Evolutionary conservation across 2,888 invertebrate genomes (phyloP).

Genomic region (Tanytarsus gracilentus): DNA sequence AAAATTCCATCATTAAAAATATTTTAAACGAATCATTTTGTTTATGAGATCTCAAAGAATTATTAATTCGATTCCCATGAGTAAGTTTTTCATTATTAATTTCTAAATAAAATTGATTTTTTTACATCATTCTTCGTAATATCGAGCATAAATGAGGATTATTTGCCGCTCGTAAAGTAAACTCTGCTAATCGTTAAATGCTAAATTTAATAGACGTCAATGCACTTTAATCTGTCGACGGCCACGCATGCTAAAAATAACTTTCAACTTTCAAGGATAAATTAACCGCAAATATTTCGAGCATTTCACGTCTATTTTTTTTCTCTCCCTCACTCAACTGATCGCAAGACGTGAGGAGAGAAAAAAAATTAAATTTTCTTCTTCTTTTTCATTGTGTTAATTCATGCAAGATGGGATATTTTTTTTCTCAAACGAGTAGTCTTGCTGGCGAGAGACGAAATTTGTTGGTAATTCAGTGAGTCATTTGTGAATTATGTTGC

Average conservation of each 20-base stretch:
- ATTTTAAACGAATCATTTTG: neutral
- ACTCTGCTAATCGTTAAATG: neutral
- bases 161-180: neutral
- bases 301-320: neutral
- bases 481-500: no score
- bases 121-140: no score
- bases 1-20: no score
- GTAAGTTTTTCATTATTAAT: neutral
- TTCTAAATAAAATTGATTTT: no score
- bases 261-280: slow-evolving; percentile 6
- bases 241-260: neutral
- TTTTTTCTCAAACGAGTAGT: no score
- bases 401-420: no score
- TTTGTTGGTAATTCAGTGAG: no score
- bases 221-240: slow-evolving; percentile 13
- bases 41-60: no score
- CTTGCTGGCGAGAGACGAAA: neutral
- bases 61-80: no score
- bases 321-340: neutral
- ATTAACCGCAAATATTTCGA: neutral
- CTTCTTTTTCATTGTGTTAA: no score
- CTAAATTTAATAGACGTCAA: slow-evolving; percentile 1
- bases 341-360: neutral
- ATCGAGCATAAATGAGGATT: neutral
- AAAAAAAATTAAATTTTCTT: slow-evolving; percentile 9